phyloP scores from a whole-genome alignment of 2,113 vertebrate species.

The Sclerurus mexicanus region DNA sequence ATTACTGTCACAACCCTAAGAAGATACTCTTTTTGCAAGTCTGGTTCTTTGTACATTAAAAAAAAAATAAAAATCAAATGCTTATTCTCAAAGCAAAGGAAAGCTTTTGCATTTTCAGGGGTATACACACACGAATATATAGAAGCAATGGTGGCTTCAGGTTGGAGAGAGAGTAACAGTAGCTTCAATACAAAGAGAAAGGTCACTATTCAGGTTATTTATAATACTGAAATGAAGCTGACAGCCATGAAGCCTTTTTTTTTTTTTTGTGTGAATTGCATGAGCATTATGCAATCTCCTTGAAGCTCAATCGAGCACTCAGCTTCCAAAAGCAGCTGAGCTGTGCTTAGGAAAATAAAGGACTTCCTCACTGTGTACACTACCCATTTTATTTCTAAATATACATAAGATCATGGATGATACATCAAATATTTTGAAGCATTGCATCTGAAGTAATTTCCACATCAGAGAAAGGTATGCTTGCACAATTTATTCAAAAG shows the following conservation, averaged over 20 bases:
- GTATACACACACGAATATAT: neutral
- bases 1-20: neutral
- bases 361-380: slow-evolving; percentile 60
- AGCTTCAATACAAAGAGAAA: neutral
- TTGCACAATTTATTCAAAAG: neutral
- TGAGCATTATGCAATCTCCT: slow-evolving; percentile 68
- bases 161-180: neutral
- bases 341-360: slow-evolving; percentile 61
- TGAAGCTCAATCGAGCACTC: slow-evolving; percentile 60
- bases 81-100: neutral
- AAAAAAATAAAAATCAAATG: neutral
- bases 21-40: neutral
- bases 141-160: neutral
- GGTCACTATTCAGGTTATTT: slow-evolving; percentile 57
- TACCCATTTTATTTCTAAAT: slow-evolving; percentile 47
- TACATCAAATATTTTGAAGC: slow-evolving; percentile 1
- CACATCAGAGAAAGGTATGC: neutral
- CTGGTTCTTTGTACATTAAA: neutral
- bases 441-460: neutral
- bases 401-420: slow-evolving; percentile 41
- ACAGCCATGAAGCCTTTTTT: slow-evolving; percentile 37
- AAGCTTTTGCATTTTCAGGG: slow-evolving; percentile 30
- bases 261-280: slow-evolving; percentile 18
- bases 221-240: slow-evolving; percentile 43
- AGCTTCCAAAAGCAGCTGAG: neutral